Evolutionary conservation across 1,140 invertebrate species (phyloP).

Genomic region (Battus philenor): DNA sequence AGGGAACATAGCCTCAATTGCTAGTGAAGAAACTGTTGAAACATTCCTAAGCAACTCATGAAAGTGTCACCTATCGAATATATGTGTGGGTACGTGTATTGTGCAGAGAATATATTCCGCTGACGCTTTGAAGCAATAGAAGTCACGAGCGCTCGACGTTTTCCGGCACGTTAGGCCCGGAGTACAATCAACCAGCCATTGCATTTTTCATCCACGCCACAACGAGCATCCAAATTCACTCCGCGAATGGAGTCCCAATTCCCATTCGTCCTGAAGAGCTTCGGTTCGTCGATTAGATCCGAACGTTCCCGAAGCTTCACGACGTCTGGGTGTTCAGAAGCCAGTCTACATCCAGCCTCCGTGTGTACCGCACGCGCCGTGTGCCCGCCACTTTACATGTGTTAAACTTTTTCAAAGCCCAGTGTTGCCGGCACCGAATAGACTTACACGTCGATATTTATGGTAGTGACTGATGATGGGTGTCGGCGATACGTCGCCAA

Average conservation of each 20-base stretch:
- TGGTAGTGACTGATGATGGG: conserved; percentile 36
- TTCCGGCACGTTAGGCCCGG: not conserved
- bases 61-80: no score
- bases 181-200: conserved; percentile 13
- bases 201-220: conserved; percentile 12
- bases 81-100: no score
- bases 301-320: conserved; percentile 26
- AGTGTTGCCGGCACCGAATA: conserved; percentile 28
- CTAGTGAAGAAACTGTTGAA: no score
- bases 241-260: not conserved
- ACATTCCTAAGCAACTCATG: no score
- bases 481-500: conserved; percentile 27
- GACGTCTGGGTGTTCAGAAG: conserved; percentile 4
- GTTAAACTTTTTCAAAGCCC: conserved; percentile 47
- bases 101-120: no score
- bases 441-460: conserved; percentile 18
- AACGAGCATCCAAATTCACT: conserved; percentile 11
- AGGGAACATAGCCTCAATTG: no score
- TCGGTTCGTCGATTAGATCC: conserved; percentile 28
- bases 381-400: conserved; percentile 28
- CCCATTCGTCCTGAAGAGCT: conserved; percentile 13
- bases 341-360: conserved; percentile 37
- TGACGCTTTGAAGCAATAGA: conserved; percentile 6
- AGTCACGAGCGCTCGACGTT: not conserved
- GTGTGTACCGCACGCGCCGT: conserved; percentile 24